Evolutionary conservation across 2,113 vertebrate species (phyloP).

Genomic region (Bos taurus): ARS-UCD2.0 NC_037349.1:44985501-44986000

Average conservation of each 20-base stretch:
- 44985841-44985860: neutral
- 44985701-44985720: neutral
- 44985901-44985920: neutral
- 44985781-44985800: neutral
- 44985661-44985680: neutral
- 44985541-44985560: neutral
- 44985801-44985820: neutral
- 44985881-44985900: neutral
- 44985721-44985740: neutral
- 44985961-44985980: neutral
- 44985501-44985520: neutral
- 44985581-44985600: neutral
- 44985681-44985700: neutral
- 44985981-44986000: neutral
- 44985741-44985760: neutral
- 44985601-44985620: neutral
- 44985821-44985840: neutral
- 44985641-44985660: neutral
- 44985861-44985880: neutral
- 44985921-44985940: neutral
- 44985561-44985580: neutral
- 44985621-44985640: neutral
- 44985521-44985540: neutral
- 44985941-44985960: neutral
- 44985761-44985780: neutral